These are phyloP conservation scores for Ictalurus punctatus DNA, from an alignment of 2,113 vertebrate species.

Conservation along the genomic window DNA sequence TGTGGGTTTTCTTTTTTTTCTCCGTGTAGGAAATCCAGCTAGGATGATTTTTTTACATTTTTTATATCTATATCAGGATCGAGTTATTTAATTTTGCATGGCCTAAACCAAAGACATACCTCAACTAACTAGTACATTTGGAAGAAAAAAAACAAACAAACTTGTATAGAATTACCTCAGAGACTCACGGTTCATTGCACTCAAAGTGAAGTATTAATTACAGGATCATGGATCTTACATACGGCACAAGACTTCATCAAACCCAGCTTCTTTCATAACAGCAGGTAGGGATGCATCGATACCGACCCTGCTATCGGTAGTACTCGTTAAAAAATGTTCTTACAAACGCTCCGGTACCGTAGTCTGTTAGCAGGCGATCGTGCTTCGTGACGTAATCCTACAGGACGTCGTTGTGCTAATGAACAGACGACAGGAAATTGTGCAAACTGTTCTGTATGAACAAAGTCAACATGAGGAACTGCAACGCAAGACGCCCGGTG, in stretches of 20 bases:
- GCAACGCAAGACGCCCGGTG: too few species aligned
- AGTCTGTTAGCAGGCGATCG: not conserved
- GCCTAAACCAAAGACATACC: conserved; percentile 34
- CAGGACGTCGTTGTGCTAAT: not conserved
- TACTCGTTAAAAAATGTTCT: not conserved
- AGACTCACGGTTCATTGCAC: conserved; percentile 3
- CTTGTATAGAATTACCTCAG: conserved; percentile 41
- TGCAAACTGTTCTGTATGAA: not conserved
- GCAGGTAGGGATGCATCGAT: not conserved
- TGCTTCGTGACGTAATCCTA: not conserved
- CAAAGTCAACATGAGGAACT: not conserved
- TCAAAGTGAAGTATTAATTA: not conserved
- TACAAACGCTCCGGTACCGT: not conserved
- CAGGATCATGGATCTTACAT: not conserved
- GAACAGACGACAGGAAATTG: not conserved
- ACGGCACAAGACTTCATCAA: too few species aligned
- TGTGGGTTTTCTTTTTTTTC: not conserved
- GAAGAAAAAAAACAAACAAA: not conserved
- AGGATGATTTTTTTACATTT: not conserved
- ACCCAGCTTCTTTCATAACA: not conserved
- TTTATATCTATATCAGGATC: not conserved
- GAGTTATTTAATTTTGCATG: conserved; percentile 7
- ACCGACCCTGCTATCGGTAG: not conserved
- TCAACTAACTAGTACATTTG: conserved; percentile 2
- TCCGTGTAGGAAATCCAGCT: not conserved